Evolutionary conservation across 2,797 vertebrate genomes (phyloP).

Genomic region (Argentina silus): DNA sequence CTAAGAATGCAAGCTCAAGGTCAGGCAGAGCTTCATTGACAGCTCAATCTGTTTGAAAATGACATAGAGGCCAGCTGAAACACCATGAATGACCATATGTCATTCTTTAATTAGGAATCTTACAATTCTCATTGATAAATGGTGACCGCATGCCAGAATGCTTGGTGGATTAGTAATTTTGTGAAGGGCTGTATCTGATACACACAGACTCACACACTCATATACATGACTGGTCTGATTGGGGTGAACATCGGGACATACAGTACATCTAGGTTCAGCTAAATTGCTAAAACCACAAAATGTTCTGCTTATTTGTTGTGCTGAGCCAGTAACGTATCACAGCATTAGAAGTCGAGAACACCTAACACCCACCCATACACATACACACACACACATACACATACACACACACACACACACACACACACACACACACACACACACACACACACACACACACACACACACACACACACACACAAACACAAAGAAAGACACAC

Average conservation of each 20-base stretch:
- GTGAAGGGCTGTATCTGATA: not conserved
- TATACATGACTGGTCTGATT: no score
- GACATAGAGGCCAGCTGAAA: not conserved
- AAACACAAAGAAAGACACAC: not conserved
- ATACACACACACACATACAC: no score
- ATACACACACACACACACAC: conserved; percentile 9
- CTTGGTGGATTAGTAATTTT: not conserved
- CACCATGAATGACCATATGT: not conserved
- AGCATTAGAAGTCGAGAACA: not conserved
- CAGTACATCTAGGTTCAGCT: no score
- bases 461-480: not conserved
- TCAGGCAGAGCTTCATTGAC: not conserved
- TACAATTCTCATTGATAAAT: not conserved
- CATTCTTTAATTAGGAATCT: not conserved
- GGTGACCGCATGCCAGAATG: not conserved
- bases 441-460: not conserved
- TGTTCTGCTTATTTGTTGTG: no score
- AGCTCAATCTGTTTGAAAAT: not conserved
- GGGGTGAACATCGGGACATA: no score
- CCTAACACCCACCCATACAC: no score
- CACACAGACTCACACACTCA: not conserved
- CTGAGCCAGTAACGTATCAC: not conserved
- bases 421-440: not conserved
- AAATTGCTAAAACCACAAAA: no score
- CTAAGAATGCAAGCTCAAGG: not conserved